These are phyloP conservation scores for Platalea minor DNA, from an alignment of 2,797 vertebrate species.

Conservation along the genomic window DNA sequence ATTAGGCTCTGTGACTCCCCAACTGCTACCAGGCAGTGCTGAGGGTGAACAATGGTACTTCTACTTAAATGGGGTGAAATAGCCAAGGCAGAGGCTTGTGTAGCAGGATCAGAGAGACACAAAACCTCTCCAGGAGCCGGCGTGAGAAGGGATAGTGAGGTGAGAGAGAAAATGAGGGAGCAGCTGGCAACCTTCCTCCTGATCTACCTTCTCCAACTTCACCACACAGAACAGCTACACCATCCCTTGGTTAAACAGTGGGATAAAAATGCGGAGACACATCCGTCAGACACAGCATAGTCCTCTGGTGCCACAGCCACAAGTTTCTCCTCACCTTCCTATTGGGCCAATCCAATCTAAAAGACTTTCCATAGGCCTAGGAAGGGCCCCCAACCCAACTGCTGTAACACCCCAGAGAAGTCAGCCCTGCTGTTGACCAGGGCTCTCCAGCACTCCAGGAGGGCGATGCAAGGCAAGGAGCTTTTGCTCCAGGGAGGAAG, in stretches of 20 bases:
- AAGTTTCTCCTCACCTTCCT: background rate
- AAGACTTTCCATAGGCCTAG: background rate
- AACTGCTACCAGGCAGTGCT: background rate
- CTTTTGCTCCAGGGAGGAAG: background rate
- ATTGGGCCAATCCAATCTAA: background rate
- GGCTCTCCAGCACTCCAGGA: background rate
- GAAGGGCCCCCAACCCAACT: background rate
- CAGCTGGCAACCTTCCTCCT: background rate
- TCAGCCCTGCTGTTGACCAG: background rate
- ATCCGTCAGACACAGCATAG: background rate
- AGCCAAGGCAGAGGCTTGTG: background rate
- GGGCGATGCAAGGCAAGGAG: rapidly evolving
- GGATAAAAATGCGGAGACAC: background rate
- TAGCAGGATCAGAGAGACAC: background rate
- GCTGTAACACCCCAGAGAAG: background rate
- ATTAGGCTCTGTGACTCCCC: background rate
- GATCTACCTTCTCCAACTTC: background rate
- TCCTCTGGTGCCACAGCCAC: background rate
- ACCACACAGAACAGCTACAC: background rate
- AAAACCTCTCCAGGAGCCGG: background rate
- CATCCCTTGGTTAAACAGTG: background rate
- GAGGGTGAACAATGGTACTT: background rate
- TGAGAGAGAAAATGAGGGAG: background rate
- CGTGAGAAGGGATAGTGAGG: background rate
- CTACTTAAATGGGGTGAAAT: background rate